Evolutionary conservation across 2,797 vertebrate genomes (phyloP).

Genomic region (Clarias fuscus): DNA sequence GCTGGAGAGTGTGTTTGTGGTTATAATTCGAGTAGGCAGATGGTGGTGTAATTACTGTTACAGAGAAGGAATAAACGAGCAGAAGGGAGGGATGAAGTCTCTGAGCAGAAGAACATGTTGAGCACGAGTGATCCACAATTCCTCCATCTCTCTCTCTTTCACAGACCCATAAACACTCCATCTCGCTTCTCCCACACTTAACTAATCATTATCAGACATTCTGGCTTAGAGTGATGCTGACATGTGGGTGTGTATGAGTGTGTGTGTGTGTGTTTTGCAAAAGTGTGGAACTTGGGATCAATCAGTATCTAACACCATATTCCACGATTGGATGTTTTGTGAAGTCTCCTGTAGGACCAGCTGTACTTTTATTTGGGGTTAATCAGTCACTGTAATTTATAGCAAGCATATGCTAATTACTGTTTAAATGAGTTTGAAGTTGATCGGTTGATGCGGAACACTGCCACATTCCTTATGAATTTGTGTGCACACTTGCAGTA

Average conservation of each 20-base stretch:
- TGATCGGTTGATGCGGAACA: background rate
- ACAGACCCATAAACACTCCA: conserved; percentile 70
- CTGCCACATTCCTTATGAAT: background rate
- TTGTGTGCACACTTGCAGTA: too few relatives aligned
- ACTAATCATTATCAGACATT: background rate
- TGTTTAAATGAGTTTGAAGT: background rate
- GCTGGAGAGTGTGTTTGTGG: conserved; percentile 29
- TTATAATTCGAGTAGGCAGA: conserved; percentile 64
- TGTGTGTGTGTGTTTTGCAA: background rate
- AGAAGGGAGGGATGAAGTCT: conserved; percentile 3
- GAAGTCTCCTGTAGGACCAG: background rate
- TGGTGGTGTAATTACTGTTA: conserved; percentile 68
- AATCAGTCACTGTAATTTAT: background rate
- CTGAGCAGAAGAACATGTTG: conserved; percentile 25
- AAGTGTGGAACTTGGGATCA: too few relatives aligned
- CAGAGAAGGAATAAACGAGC: conserved; percentile 18
- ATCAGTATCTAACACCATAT: background rate
- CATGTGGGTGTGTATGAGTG: background rate
- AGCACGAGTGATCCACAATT: conserved; percentile 23
- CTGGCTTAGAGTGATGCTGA: background rate
- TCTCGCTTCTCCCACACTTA: background rate
- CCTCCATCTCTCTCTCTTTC: conserved; percentile 24
- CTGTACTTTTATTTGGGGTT: too few relatives aligned
- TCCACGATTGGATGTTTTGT: background rate
- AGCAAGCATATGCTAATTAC: too few relatives aligned